phyloP scores from a whole-genome alignment of 2,113 vertebrate species.

The Anser cygnoides region DNA sequence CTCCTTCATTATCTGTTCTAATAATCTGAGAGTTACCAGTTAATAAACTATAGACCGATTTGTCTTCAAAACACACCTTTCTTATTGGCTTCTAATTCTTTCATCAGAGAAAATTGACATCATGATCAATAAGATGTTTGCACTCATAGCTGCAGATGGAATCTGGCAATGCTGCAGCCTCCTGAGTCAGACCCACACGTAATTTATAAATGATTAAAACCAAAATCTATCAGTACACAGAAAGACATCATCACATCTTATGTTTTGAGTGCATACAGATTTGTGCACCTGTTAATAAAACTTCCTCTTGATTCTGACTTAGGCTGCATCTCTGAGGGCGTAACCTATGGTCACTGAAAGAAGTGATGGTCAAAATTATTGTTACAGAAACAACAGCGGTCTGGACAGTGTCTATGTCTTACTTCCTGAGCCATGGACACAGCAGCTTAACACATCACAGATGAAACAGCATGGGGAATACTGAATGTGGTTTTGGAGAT shows the following conservation, averaged over 20 bases:
- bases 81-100: background rate
- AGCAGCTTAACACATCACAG: background rate
- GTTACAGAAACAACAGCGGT: background rate
- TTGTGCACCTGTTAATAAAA: background rate
- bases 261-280: background rate
- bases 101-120: background rate
- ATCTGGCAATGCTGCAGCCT: background rate
- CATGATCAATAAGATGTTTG: background rate
- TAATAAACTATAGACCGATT: background rate
- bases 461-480: background rate
- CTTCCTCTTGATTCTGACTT: background rate
- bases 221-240: background rate
- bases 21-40: background rate
- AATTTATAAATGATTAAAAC: background rate
- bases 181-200: background rate
- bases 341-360: background rate
- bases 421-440: background rate
- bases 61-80: background rate
- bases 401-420: background rate
- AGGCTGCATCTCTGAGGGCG: background rate
- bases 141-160: background rate
- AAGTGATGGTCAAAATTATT: background rate
- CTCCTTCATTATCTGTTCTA: background rate
- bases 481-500: background rate
- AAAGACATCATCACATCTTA: background rate